Evolutionary conservation across 2,113 vertebrate species (phyloP), one percentile per base, ranked within the genome.

Genomic region (Pionites leucogaster): DNA sequence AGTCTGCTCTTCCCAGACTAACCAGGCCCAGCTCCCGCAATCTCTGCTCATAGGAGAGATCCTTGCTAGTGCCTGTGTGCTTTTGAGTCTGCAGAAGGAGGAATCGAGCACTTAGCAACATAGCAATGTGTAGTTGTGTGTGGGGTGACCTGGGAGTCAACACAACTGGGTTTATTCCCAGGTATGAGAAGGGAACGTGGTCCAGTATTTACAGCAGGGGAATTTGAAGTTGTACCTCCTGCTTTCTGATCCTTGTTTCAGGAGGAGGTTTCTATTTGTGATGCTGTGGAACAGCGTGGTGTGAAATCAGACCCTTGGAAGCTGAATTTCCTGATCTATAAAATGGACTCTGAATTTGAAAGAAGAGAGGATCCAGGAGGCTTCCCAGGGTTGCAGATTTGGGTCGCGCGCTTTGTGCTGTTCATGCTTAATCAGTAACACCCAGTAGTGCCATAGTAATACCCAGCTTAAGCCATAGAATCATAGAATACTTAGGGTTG

Each of bases 61-160:
- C 76, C 31, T 39, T 4, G 11, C 11, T 2, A n/a, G 41, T 1
- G 6, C 46, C 25, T 22, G 62, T 6, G 69, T 0, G 1, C 4
- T 33, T 83, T 9, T 33, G 55, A 41, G 64, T 5, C 64, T 84
- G 64, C 68, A 78, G 60, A 52, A 75, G 47, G 62, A 39, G 20
- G 28, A 46, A 17, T 10, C 37, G 7, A 77, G 29, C 23, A 60
- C 57, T 42, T 0, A 10, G 70, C 11, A 28, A 12, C 42, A 17
- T 0, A 77, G 71, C 27, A 42, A 22, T 0, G 1, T 24, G 4
- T 0, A 33, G 64, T 18, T 5, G 42, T 44, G 27, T 8, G 13
- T 6, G 57, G 23, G 4, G 44, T 62, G 59, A 25, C 49, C 2
- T 11, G 33, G 60, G 93, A 53, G 47, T 31, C 60, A 64, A 24